Conservation (phyloP, 2,797 vertebrate species). For the Amblyopsis hoosieri region DNA sequence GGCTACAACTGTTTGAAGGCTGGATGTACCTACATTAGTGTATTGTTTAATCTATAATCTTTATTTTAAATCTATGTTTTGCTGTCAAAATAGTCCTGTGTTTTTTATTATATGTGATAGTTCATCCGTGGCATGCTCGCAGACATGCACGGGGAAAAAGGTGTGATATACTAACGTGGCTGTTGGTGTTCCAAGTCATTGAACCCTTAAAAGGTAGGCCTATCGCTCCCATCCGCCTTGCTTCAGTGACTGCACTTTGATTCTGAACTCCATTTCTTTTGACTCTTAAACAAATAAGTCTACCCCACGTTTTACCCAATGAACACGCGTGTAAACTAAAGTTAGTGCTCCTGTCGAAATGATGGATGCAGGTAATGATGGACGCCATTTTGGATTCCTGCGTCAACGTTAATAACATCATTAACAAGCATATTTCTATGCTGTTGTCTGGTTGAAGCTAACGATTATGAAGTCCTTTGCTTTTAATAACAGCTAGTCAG, state of each 20-base stretch:
- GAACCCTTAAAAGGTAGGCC: constrained; percentile 58
- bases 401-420: background rate
- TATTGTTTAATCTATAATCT: too few relatives aligned
- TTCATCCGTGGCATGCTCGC: background rate
- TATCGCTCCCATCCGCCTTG: constrained; percentile 70
- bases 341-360: constrained; percentile 22
- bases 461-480: background rate
- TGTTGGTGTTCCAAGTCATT: constrained; percentile 75
- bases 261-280: constrained; percentile 52
- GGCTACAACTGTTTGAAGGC: too few relatives aligned
- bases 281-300: constrained; percentile 58
- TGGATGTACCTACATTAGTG: too few relatives aligned
- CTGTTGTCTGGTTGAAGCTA: background rate
- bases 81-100: too few relatives aligned
- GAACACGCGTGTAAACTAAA: background rate
- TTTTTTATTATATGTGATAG: background rate
- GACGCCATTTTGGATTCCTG: background rate
- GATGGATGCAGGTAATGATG: too few relatives aligned
- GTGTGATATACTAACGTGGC: constrained; percentile 69
- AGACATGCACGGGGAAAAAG: constrained; percentile 3
- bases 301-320: constrained; percentile 61
- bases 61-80: too few relatives aligned
- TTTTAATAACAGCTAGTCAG: background rate
- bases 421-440: background rate
- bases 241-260: constrained; percentile 62